Percentiles rank a stretch among this genome's conserved stretches.
Conservation (phyloP, 2,888 invertebrate genomes). For the Nomada fabriciana region DNA sequence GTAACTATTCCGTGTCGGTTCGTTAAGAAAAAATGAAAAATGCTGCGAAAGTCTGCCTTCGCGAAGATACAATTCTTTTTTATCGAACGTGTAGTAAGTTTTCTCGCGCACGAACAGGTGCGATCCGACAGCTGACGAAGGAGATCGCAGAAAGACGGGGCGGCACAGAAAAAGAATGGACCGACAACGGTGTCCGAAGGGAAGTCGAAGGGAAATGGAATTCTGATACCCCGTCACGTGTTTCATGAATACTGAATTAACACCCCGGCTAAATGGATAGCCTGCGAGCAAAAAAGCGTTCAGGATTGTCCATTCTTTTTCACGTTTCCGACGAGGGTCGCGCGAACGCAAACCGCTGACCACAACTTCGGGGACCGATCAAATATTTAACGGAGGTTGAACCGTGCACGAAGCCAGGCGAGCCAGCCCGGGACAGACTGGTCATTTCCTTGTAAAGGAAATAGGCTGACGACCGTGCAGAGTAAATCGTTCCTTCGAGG, state of each 20-base stretch:
- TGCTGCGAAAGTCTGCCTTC: too few species aligned
- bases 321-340: background rate
- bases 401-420: background rate
- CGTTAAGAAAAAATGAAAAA: too few species aligned
- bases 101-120: background rate
- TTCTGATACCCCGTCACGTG: slow-evolving; percentile 45
- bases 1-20: too few species aligned
- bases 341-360: slow-evolving; percentile 23
- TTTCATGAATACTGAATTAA: slow-evolving; percentile 64
- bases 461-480: background rate
- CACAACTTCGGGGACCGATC: slow-evolving; percentile 41
- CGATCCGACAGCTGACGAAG: slow-evolving; percentile 1
- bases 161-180: slow-evolving; percentile 10
- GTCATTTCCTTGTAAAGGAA: slow-evolving; percentile 49
- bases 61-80: background rate
- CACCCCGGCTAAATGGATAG: slow-evolving; percentile 43
- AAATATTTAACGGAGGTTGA: slow-evolving; percentile 52
- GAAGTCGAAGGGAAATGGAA: slow-evolving; percentile 44
- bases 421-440: slow-evolving; percentile 15
- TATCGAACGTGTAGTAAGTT: too few species aligned
- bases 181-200: slow-evolving; percentile 6
- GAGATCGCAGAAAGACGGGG: background rate
- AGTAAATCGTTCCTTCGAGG: slow-evolving; percentile 12
- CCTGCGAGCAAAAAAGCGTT: slow-evolving; percentile 3
- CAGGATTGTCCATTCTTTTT: slow-evolving; percentile 15